Evolutionary conservation across 2,797 vertebrate genomes (phyloP), one percentile per base, ranked within the genome.

Genomic region (Odontamblyopus lacepedii): DNA sequence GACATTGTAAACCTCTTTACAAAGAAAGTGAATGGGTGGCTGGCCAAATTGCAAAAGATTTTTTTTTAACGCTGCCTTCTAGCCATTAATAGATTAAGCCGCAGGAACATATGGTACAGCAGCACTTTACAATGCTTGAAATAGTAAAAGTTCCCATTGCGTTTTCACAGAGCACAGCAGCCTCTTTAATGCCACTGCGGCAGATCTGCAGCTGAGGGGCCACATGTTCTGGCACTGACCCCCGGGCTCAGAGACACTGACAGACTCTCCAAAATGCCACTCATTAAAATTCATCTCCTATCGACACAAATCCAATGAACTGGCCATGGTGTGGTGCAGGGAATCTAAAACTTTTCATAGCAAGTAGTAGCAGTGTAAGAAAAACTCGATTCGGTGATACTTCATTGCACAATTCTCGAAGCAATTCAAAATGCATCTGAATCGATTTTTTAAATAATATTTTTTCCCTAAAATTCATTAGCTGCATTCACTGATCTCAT

Each of bases 211-310:
- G 62, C 2, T 16, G 44, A 77, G 81, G 72, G 72, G 79, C n/a
- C 72, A 79, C 84, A 73, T 62, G 61, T 77, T 38, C 70, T 67
- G 64, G 72, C 72, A 79, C 44, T 60, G 12, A 56, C 59, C 38
- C 57, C 62, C 66, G 63, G 63, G 5, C 65, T 74, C 69, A 11
- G 64, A 71, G 67, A 29, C 72, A 57, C 32, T 82, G 72, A 18
- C 76, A 70, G 61, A 83, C 79, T 85, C 86, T 83, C 84, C 53
- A 67, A 78, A 71, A 57, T 26, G n/a, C 69, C 67, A 59, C 70
- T 67, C 50, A 73, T 44, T 70, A 13, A 53, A 71, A 67, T 55
- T 68, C 4, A 0, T 63, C 18, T 41, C 32, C 26, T 72, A 57
- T 27, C 59, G 44, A 64, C 63, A 67, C 50, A 51, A 73, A 38